A percentile compares a stretch with the other conserved stretches of the same genome.
phyloP scores from a whole-genome alignment of 1,140 invertebrate species.

The Limonius californicus region DNA sequence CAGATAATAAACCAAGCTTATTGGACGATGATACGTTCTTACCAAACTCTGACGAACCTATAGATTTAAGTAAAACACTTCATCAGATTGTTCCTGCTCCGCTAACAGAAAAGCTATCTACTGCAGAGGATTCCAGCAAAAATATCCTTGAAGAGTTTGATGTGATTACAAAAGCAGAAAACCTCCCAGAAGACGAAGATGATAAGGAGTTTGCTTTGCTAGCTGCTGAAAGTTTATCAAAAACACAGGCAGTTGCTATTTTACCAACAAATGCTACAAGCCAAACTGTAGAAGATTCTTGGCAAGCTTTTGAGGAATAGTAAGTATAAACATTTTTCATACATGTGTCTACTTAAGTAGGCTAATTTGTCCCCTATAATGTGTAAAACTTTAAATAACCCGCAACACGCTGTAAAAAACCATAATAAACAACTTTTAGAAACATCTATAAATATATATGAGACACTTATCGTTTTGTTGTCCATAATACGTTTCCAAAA shows the following conservation, averaged over 20 bases:
- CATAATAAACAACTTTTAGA: no score
- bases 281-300: slow-evolving; percentile 51
- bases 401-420: no score
- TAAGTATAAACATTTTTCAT: slow-evolving; percentile 2
- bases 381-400: no score
- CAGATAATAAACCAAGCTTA: slow-evolving; percentile 57
- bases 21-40: slow-evolving; percentile 69
- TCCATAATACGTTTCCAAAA: no score
- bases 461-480: no score
- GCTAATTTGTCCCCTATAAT: no score
- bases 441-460: no score
- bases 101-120: background rate
- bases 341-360: background rate
- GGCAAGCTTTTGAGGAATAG: slow-evolving; percentile 58
- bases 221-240: slow-evolving; percentile 66
- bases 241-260: slow-evolving; percentile 48
- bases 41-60: slow-evolving; percentile 57
- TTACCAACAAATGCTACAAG: slow-evolving; percentile 32
- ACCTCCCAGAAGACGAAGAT: slow-evolving; percentile 49
- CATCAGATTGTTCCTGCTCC: slow-evolving; percentile 44
- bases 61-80: slow-evolving; percentile 59
- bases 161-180: slow-evolving; percentile 40
- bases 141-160: slow-evolving; percentile 52
- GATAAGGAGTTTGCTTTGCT: slow-evolving; percentile 72
- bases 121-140: slow-evolving; percentile 17